Base-by-base conservation (phyloP, 1,140 invertebrate genomes). In the Globodera ellingtonae region DNA sequence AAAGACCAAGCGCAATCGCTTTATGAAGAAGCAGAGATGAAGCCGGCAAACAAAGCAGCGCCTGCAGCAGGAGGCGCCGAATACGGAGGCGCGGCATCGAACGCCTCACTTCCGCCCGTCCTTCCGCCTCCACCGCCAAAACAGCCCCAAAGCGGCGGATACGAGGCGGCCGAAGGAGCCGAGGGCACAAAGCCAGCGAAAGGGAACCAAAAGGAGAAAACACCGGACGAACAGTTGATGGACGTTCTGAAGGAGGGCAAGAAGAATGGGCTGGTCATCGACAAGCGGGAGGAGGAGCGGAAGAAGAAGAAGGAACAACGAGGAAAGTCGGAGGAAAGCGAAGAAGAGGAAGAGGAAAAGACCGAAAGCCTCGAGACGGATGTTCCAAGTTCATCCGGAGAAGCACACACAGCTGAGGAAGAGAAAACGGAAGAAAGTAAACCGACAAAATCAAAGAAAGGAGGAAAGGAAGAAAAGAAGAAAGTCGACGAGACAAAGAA, bases 261-360 rank as follows among this genome's bases (percentile, higher is more conserved):
- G 18, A 62, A 62, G 56, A 62, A 62, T 6, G 56, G 56, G 15
- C 18, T 62, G 56, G 18, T 62, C 10, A 18, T 62, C 10, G 56
- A 62, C 56, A 62, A 62, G 15, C 10, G 56, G 56, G 56, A 62
- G 15, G 15, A 62, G 56, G 56, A 62, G 15, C 13, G 56, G 56
- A 62, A 18, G 56, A 18, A 18, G 56, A 18, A 62, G 56, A 62
- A 18, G 18, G 18, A 62, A 2, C 35, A 35, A 4, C 3, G 0
- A n/a, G 56, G 15, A 18, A 62, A 52, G 52, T 3, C 13, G 18
- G 56, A 62, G 18, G 56, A 62, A 72, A 72, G n/a, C 13, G 70
- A 15, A 52, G 70, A 72, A n/a, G 18, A 72, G 70, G 50, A 70
- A 70, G 50, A 72, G 70, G 70, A 47, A 52, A 72, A 52, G 50